Conservation (phyloP, 2,113 vertebrate genomes). For the Acrocephalus arundinaceus region DNA sequence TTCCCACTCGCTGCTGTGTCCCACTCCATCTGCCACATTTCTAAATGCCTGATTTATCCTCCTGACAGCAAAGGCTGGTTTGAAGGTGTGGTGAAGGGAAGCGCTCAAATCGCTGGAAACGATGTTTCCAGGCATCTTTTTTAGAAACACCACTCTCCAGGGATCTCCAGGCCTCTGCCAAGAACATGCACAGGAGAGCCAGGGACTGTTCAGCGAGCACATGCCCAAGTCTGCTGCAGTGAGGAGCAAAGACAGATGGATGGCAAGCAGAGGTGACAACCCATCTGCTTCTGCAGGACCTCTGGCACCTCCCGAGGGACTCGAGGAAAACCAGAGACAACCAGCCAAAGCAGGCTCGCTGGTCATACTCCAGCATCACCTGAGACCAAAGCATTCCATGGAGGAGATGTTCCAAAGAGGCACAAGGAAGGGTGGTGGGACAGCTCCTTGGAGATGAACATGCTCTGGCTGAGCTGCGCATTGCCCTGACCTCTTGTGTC, state of each 20-base stretch:
- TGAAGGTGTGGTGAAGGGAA: not conserved
- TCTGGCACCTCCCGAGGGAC: not conserved
- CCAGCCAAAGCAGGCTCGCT: not conserved
- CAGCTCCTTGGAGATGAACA: not conserved
- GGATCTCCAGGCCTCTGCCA: slow-evolving; percentile 28
- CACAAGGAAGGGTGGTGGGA: not conserved
- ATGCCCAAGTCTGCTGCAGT: not conserved
- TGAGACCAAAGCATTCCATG: not conserved
- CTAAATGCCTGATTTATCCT: not conserved
- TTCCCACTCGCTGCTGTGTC: not conserved
- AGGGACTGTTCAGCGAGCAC: not conserved
- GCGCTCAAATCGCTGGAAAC: not conserved
- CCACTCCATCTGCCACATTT: not conserved
- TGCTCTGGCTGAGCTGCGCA: not conserved
- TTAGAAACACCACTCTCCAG: not conserved
- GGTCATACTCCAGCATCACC: not conserved
- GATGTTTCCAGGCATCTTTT: not conserved
- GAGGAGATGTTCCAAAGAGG: not conserved
- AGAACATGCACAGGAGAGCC: not conserved
- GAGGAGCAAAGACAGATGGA: not conserved
- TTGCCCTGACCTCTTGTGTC: not conserved
- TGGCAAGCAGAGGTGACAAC: slow-evolving; percentile 22
- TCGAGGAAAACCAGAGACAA: not conserved
- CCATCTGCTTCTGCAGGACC: slow-evolving; percentile 1
- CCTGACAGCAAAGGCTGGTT: not conserved